These are phyloP conservation scores for Drosophila sechellia DNA, from an alignment of 1,140 invertebrate species.

Conservation along the genomic window DNA sequence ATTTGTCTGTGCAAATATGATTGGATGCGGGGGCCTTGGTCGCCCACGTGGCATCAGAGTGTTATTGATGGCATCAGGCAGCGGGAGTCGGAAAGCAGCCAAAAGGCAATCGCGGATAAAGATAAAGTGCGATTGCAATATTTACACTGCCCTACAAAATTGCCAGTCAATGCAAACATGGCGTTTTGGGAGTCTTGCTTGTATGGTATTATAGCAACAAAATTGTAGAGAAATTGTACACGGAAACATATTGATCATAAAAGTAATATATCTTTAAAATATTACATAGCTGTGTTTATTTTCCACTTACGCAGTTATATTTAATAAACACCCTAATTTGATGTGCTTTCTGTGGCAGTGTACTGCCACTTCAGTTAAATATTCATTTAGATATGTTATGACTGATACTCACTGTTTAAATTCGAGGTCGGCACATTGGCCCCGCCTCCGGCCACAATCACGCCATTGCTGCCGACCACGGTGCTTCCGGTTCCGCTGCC, in stretches of 20 bases:
- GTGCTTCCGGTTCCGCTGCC: constrained; percentile 60
- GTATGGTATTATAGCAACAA: neutral
- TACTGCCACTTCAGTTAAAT: constrained; percentile 1
- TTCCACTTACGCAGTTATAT: too few relatives aligned
- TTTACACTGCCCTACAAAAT: constrained; percentile 45
- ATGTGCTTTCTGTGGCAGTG: neutral
- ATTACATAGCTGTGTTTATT: too few relatives aligned
- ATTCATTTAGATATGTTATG: constrained; percentile 12
- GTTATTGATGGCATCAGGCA: constrained; percentile 54
- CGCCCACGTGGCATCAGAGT: constrained; percentile 44
- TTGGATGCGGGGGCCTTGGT: constrained; percentile 32
- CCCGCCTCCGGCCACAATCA: constrained; percentile 72
- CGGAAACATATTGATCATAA: neutral
- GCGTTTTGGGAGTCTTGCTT: neutral
- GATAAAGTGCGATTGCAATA: constrained; percentile 39
- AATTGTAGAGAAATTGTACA: neutral
- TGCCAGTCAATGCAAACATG: neutral
- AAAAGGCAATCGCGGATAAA: constrained; percentile 32
- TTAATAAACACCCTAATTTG: neutral
- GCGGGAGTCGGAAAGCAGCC: constrained; percentile 29
- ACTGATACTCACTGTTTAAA: constrained; percentile 76
- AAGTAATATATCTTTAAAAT: neutral
- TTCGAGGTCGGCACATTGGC: constrained; percentile 75
- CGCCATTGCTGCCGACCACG: constrained; percentile 70
- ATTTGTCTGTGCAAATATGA: constrained; percentile 59